Percentiles rank a stretch among this genome's conserved stretches.
Evolutionary conservation across 1,140 invertebrate species (phyloP).

Genomic region (Drosophila lini): DNA sequence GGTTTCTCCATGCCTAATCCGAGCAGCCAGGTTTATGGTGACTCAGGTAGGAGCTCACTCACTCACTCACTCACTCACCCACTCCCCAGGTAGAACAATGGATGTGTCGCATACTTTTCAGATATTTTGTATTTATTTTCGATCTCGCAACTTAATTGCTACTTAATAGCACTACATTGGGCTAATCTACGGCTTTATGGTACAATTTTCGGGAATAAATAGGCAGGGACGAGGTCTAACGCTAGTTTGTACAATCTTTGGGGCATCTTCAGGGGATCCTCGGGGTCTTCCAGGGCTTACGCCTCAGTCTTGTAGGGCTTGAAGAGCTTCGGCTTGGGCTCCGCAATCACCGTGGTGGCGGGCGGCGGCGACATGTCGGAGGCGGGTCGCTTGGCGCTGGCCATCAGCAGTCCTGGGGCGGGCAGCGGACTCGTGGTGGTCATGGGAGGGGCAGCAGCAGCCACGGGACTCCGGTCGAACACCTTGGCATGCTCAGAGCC

Average conservation of each 20-base stretch:
- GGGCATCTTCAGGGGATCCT: background rate
- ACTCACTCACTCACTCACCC: background rate
- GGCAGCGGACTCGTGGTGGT: conserved; percentile 63
- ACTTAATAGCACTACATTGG: conserved; percentile 25
- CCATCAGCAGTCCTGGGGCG: conserved; percentile 69
- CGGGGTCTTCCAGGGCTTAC: conserved; percentile 55
- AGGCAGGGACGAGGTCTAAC: conserved; percentile 23
- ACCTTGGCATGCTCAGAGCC: conserved; percentile 82
- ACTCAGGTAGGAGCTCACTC: conserved; percentile 20
- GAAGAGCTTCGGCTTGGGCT: conserved; percentile 88
- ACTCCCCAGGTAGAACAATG: conserved; percentile 22
- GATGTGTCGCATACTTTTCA: conserved; percentile 19
- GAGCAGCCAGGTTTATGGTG: conserved; percentile 28
- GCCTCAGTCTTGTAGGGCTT: conserved; percentile 89
- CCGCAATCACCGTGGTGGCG: conserved; percentile 59
- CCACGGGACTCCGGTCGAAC: conserved; percentile 69
- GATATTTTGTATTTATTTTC: conserved; percentile 43
- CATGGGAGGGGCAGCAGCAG: conserved; percentile 7
- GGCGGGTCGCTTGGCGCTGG: conserved; percentile 71
- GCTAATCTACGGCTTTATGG: conserved; percentile 41
- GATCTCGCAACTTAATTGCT: conserved; percentile 26
- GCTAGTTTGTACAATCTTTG: conserved; percentile 75
- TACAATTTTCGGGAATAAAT: conserved; percentile 56
- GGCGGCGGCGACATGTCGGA: conserved; percentile 64
- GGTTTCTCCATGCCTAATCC: conserved; percentile 53